Conservation (phyloP, 2,113 vertebrate genomes). For the Leptobrachium leishanense region DNA sequence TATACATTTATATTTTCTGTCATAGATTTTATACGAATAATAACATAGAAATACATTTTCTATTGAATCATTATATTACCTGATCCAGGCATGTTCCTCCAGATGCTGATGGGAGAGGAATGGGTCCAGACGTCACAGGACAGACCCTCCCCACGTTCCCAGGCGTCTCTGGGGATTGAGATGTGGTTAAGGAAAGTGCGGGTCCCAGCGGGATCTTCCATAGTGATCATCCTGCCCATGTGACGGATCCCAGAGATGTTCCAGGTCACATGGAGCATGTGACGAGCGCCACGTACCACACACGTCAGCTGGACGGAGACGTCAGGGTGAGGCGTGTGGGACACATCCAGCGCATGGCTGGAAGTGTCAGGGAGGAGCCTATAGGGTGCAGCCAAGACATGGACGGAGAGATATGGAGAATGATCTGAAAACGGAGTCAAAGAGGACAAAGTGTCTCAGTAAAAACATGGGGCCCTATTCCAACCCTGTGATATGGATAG, state of each 20-base stretch:
- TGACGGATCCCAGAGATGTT: conserved; percentile 1
- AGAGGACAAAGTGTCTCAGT: no score
- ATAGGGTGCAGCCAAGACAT: no score
- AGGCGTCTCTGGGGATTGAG: not conserved
- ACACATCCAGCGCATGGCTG: not conserved
- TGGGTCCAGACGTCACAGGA: conserved; percentile 14
- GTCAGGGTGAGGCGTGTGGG: not conserved
- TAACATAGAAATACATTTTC: no score
- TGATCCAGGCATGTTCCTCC: no score
- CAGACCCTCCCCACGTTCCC: not conserved
- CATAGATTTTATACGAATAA: no score
- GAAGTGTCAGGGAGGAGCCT: not conserved
- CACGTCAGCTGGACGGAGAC: conserved; percentile 2
- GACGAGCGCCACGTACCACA: not conserved
- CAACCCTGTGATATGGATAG: no score
- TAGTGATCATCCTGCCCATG: not conserved
- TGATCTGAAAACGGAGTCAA: no score
- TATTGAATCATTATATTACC: no score
- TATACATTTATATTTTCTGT: no score
- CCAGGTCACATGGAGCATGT: not conserved
- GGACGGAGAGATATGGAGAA: no score
- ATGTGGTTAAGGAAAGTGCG: conserved; percentile 7
- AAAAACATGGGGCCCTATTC: no score
- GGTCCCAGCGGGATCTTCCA: not conserved
- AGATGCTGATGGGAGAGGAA: not conserved